phyloP scores from a whole-genome alignment of 1,140 invertebrate species.

The Euura saliciscinereae region DNA sequence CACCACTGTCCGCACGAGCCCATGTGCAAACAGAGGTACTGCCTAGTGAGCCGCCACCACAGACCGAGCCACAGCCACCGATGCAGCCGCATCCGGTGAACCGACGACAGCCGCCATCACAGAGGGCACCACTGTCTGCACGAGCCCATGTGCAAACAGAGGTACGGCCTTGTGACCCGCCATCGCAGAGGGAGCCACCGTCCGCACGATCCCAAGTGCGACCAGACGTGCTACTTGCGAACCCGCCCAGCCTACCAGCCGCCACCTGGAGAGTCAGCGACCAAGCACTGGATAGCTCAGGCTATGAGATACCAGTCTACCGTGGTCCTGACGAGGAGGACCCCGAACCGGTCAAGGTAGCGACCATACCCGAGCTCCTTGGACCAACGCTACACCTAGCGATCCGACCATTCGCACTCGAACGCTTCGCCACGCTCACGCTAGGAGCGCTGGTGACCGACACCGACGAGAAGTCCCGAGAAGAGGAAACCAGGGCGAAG shows the following conservation, averaged over 20 bases:
- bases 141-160: not conserved
- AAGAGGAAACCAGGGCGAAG: not conserved
- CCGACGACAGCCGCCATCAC: not conserved
- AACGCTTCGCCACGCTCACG: conserved; percentile 14
- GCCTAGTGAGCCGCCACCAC: too few relatives aligned
- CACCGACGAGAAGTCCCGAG: conserved; percentile 12
- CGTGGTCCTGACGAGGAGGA: conserved; percentile 17
- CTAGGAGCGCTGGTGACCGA: conserved; percentile 17
- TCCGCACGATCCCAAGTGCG: conserved; percentile 23
- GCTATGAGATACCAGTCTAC: not conserved
- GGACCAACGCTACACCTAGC: conserved; percentile 12
- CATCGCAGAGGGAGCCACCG: conserved; percentile 21
- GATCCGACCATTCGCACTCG: not conserved
- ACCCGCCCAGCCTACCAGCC: conserved; percentile 25
- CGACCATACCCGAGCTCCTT: conserved; percentile 18
- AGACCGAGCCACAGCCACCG: too few relatives aligned
- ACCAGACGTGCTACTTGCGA: conserved; percentile 16
- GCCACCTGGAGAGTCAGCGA: not conserved
- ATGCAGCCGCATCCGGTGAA: too few relatives aligned
- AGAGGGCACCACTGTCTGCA: too few relatives aligned
- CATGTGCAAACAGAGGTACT: too few relatives aligned
- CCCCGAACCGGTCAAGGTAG: conserved; percentile 16
- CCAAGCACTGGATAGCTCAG: too few relatives aligned
- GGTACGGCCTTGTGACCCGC: conserved; percentile 9
- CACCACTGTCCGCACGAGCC: too few relatives aligned